These are phyloP conservation scores for Osedax fenrisi DNA, from an alignment of 2,888 invertebrate species.

Conservation along the genomic window DNA sequence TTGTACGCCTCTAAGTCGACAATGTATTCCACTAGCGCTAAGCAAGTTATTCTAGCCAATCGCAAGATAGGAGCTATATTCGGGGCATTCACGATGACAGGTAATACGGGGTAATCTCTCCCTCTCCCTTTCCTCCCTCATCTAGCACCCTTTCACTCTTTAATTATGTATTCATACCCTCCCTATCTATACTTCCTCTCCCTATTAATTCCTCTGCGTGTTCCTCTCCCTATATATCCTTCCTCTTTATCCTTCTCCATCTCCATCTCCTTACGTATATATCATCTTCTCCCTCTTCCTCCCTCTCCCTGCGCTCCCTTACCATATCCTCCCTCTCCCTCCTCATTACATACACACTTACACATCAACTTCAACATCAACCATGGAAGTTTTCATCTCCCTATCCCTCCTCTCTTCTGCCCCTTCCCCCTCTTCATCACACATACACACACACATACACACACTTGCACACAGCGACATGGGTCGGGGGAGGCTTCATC, in stretches of 20 bases:
- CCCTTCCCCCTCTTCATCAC: not conserved
- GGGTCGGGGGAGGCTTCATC: not conserved
- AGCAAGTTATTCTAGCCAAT: not conserved
- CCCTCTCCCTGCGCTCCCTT: not conserved
- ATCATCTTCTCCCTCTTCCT: not conserved
- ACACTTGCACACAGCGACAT: not conserved
- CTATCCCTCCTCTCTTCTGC: slow-evolving; percentile 12
- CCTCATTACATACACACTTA: not conserved
- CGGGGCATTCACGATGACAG: not conserved
- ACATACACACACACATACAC: not conserved
- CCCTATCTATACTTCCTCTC: too few species aligned
- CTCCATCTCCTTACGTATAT: not conserved
- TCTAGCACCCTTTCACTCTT: too few species aligned
- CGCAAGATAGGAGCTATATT: not conserved
- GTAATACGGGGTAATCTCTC: not conserved
- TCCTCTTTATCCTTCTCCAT: not conserved
- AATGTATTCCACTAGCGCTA: not conserved
- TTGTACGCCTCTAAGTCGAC: not conserved
- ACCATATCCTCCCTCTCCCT: not conserved
- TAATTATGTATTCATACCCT: too few species aligned
- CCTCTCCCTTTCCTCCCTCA: too few species aligned
- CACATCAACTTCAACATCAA: not conserved
- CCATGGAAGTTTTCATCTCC: not conserved
- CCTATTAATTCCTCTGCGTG: not conserved
- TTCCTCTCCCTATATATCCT: not conserved